Conservation (phyloP, 2,888 invertebrate species). For the Scaptomyza parva region DNA sequence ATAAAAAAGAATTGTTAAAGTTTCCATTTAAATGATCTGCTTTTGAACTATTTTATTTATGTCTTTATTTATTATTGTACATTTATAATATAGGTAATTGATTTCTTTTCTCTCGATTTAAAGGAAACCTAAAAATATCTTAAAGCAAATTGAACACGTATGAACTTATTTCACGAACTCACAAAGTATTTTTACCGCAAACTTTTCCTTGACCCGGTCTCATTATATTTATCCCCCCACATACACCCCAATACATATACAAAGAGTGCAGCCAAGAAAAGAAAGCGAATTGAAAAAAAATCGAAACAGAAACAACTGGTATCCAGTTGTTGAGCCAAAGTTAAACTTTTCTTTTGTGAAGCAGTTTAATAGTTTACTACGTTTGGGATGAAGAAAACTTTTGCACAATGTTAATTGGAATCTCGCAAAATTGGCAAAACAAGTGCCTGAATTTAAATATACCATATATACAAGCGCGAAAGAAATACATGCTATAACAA, state of each 20-base stretch:
- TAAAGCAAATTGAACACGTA: slow-evolving; percentile 1
- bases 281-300: slow-evolving; percentile 22
- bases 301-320: slow-evolving; percentile 27
- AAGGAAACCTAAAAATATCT: slow-evolving; percentile 1
- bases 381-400: slow-evolving; percentile 38
- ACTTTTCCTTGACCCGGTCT: slow-evolving; percentile 8
- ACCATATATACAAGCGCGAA: slow-evolving; percentile 23
- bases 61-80: too few species aligned
- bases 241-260: too few species aligned
- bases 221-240: slow-evolving; percentile 6
- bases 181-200: neutral
- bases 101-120: neutral
- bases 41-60: too few species aligned
- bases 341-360: slow-evolving; percentile 36
- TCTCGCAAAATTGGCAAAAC: slow-evolving; percentile 59
- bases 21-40: too few species aligned
- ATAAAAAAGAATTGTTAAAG: too few species aligned
- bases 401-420: slow-evolving; percentile 51
- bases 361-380: slow-evolving; percentile 32
- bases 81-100: neutral
- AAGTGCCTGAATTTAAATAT: slow-evolving; percentile 58
- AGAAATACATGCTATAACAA: slow-evolving; percentile 4
- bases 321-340: slow-evolving; percentile 22
- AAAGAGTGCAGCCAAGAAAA: too few species aligned
- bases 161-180: slow-evolving; percentile 6